phyloP scores from a whole-genome alignment of 2,797 vertebrate genomes.

The Prionace glauca region DNA sequence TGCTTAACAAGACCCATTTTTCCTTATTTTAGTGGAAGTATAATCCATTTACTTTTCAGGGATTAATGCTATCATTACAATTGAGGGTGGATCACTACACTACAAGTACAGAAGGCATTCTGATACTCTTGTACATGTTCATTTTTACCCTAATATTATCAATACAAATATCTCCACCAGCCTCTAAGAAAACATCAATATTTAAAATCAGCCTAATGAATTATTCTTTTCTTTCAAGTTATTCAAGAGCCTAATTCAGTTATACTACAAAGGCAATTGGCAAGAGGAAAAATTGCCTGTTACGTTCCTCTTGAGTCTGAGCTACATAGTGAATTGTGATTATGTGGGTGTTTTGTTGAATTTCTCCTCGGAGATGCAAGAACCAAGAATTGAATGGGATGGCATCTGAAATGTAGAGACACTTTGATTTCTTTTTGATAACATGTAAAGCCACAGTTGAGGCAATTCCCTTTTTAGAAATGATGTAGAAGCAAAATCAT shows the following conservation, averaged over 20 bases:
- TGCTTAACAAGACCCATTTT: background rate
- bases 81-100: background rate
- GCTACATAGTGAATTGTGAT: conserved; percentile 1
- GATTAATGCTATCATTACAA: background rate
- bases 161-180: too few relatives aligned
- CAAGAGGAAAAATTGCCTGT: background rate
- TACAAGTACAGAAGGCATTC: background rate
- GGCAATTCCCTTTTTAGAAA: background rate
- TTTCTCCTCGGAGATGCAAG: background rate
- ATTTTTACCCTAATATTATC: background rate
- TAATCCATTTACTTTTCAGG: background rate
- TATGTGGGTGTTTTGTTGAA: conserved; percentile 21
- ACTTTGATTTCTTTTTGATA: background rate
- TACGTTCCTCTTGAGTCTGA: background rate
- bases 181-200: background rate
- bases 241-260: background rate
- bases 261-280: background rate
- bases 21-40: background rate
- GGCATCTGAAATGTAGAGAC: background rate
- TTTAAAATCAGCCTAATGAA: background rate
- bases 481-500: background rate
- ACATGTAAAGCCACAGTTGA: background rate
- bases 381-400: background rate
- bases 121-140: background rate
- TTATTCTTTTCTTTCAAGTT: background rate